Conservation (phyloP, 2,888 invertebrate genomes). For the Melanostoma mellinum region DNA sequence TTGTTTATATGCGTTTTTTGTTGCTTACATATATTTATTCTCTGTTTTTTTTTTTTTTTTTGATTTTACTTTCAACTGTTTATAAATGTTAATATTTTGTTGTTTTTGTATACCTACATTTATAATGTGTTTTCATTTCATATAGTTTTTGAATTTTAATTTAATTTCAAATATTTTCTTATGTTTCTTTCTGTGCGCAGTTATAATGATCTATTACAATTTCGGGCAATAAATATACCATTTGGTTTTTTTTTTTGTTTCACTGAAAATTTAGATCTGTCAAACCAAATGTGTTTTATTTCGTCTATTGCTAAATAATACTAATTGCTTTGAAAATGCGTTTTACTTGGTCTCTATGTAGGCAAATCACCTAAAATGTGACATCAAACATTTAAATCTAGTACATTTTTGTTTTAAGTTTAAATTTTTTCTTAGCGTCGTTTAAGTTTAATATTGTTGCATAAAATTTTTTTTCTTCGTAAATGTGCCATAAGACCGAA, state of each 20-base stretch:
- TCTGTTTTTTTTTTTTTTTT: conserved; percentile 8
- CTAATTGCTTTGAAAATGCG: conserved; percentile 54
- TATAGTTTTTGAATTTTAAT: conserved; percentile 10
- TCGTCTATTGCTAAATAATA: conserved; percentile 23
- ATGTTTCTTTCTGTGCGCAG: conserved; percentile 40
- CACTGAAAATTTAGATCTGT: conserved; percentile 40
- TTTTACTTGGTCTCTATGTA: conserved; percentile 66
- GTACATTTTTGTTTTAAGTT: conserved; percentile 26
- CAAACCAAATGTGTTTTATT: conserved; percentile 32
- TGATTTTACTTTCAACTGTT: conserved; percentile 28
- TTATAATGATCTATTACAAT: conserved; percentile 42
- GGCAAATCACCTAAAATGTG: conserved; percentile 66
- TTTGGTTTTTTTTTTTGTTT: conserved; percentile 2
- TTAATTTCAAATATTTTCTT: conserved; percentile 13
- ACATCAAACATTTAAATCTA: conserved; percentile 70
- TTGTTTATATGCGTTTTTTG: conserved; percentile 24
- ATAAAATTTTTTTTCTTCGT: conserved; percentile 32
- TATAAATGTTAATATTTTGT: conserved; percentile 25
- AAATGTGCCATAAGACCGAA: conserved; percentile 54
- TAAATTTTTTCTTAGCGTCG: not conserved
- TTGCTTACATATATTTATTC: conserved; percentile 38
- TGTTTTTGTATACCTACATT: conserved; percentile 33
- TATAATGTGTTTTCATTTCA: conserved; percentile 9
- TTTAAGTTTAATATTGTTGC: conserved; percentile 31
- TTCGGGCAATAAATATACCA: conserved; percentile 38